Base-by-base conservation (phyloP, 2,888 invertebrate genomes). In the Cantharis rufa region DNA sequence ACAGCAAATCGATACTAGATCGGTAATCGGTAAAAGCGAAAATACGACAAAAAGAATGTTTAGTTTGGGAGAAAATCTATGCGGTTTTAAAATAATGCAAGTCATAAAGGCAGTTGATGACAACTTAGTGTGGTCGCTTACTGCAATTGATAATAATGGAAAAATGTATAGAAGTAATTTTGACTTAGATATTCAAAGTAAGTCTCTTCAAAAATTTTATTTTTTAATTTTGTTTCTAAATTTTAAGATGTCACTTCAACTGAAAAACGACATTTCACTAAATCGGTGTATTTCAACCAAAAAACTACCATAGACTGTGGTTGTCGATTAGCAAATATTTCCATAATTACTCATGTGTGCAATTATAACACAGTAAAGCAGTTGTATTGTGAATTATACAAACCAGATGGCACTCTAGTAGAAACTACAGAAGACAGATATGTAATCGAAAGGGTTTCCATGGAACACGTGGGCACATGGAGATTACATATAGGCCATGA, bases 401-500 rank as follows among this genome's bases (percentile, higher is more conserved):
- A 80, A 64, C 81, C 81, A 5, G 28, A 72, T 16, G 79, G 76
- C 1, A 74, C 70, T 13, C 24, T 79, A 28, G 72, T 81, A 15
- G 62, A 68, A 11, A 70, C 71, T 24, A 69, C 15, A 28, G 18
- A 70, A 21, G 69, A 69, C 16, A 70, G 16, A 28, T 74, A 74
- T 13, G 18, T 62, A n/a, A 75, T 71, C 13, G 62, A 62, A 11
- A 71, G 32, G 7, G 73, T 74, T 15, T 62, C 69, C 7, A 32
- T 75, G 18, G 73, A 72, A n/a, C 72, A 80, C 32, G 27, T 75
- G 3, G 81, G 81, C 13, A 74, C 32, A 24, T 81, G 81, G 81
- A 76, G 62, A 15, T 81, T 79, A 71, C 32, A 28, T 0, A 71
- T 75, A n/a, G 79, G 80, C 15, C 18, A 61, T 21, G 64, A 61